Evolutionary conservation across 2,797 vertebrate genomes (phyloP).

Genomic region (Toxotes lorentzi): DNA sequence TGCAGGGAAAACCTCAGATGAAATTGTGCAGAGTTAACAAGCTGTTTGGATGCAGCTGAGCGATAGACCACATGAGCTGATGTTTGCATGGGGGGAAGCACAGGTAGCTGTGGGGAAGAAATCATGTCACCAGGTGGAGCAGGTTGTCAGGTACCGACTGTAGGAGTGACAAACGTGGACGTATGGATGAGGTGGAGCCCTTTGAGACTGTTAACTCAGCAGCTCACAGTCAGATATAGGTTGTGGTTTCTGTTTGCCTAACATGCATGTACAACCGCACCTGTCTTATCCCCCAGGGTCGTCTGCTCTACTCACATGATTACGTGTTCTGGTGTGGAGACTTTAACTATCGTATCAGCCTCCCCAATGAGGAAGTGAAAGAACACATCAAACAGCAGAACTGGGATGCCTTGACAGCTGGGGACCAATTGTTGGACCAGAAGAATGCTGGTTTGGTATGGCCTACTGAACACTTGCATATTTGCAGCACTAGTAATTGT

Average conservation of each 20-base stretch:
- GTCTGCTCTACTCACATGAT: slow-evolving; percentile 96
- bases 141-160: no score
- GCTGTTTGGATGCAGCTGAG: no score
- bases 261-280: neutral
- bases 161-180: no score
- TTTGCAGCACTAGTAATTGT: neutral
- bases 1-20: no score
- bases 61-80: no score
- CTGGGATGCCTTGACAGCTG: slow-evolving; percentile 94
- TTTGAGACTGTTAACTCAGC: no score
- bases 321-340: slow-evolving; percentile 99
- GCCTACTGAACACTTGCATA: neutral
- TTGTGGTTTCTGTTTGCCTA: neutral
- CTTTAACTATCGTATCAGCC: slow-evolving; percentile 96
- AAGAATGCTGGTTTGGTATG: slow-evolving; percentile 93
- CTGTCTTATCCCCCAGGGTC: slow-evolving; percentile 84
- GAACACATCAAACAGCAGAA: slow-evolving; percentile 95
- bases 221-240: no score
- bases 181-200: no score
- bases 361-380: slow-evolving; percentile 98
- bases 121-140: no score
- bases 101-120: no score
- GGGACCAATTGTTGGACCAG: slow-evolving; percentile 95
- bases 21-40: no score
- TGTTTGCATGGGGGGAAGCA: no score